Evolutionary conservation across 2,797 vertebrate genomes (phyloP), one percentile per base, ranked within the genome.

Genomic region (Poecile montanus): DNA sequence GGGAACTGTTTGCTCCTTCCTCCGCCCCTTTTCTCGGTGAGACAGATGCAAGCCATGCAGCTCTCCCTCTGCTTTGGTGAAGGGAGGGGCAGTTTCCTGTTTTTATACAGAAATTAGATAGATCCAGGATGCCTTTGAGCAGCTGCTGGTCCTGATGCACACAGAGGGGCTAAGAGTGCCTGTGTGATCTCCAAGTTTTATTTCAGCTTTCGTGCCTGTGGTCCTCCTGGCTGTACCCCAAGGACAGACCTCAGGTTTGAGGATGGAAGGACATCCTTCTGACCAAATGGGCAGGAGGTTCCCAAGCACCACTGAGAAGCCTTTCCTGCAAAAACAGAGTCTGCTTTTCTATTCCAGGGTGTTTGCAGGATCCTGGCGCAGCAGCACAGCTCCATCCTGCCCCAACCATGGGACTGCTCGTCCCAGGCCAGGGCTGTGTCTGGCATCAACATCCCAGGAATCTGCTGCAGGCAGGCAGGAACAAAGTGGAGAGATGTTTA

Each of bases 21-120:
- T 42, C 76, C 66, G 23, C 44, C 73, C 36, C 44, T 56, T 70
- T 36, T 73, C 90, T 88, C 1, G 1, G 56, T 53, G 57, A 53
- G 67, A 90, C 74, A 90, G 58, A 90, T 23, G 53, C 0, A 4
- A 85, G 16, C 47, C 62, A 3, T 1, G 66, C 74, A 45, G 77
- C 57, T 92, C 85, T 86, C 79, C 93, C 80, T 88, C 84, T 85
- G 67, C 58, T 67, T 63, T 63, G 86, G 80, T 5, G 1, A 42
- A 94, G 93, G 95, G 92, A 95, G 90, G 74, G 78, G 92, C 81
- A 54, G 86, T 67, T 96, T 96, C 96, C 94, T 94, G 94, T 93
- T 96, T 93, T 94, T 30, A 48, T 5, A 29, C 42, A 94, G 93
- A 88, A 91, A 93, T 94, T 8, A 30, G 42, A 68, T 38, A 25